These are phyloP conservation scores for Merops nubicus DNA, from an alignment of 2,113 vertebrate species.

Conservation along the genomic window DNA sequence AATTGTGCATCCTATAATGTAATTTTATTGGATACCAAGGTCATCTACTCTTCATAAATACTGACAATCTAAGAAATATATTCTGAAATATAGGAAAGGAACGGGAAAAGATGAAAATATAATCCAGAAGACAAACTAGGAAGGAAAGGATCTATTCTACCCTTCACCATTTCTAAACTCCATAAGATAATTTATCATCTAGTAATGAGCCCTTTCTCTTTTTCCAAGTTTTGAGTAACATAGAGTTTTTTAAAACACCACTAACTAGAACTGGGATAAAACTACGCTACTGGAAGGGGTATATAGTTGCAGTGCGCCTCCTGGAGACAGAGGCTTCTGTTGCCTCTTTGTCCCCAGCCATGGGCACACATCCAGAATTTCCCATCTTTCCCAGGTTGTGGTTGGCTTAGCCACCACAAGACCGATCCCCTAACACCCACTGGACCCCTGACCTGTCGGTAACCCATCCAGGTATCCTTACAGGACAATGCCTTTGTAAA, in stretches of 20 bases:
- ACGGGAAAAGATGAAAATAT: neutral
- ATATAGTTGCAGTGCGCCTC: too few relatives aligned
- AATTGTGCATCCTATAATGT: neutral
- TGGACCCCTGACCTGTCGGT: too few relatives aligned
- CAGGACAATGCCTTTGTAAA: too few relatives aligned
- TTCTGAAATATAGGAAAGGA: neutral
- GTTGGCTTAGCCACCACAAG: too few relatives aligned
- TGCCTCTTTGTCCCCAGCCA: too few relatives aligned
- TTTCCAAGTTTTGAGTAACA: neutral
- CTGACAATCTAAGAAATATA: neutral
- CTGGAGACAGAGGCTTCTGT: too few relatives aligned
- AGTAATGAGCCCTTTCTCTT: neutral
- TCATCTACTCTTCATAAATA: neutral
- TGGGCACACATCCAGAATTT: too few relatives aligned
- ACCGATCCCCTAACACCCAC: too few relatives aligned
- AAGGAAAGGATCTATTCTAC: neutral
- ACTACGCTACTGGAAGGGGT: accelerated
- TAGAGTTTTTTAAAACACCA: neutral
- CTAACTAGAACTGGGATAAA: neutral
- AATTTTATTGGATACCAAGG: neutral
- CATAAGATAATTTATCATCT: neutral
- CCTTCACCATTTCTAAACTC: neutral
- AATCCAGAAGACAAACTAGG: neutral
- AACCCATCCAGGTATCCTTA: too few relatives aligned
- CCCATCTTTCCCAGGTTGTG: too few relatives aligned